These are phyloP conservation scores for Pipra filicauda DNA, from an alignment of 2,113 vertebrate genomes.

Conservation along the genomic window DNA sequence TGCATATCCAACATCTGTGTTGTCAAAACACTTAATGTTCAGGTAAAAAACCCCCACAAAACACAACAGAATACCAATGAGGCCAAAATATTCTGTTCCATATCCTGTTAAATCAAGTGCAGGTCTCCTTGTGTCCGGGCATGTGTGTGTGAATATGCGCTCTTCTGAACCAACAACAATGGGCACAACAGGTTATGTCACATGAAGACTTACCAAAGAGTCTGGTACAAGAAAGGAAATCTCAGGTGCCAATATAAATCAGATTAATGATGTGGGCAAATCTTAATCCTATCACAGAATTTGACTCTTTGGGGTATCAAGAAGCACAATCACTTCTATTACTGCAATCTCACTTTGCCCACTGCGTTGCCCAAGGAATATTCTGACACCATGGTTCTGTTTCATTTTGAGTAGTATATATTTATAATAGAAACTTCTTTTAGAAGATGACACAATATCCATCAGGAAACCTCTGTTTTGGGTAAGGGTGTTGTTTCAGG, in stretches of 20 bases:
- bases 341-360: neutral
- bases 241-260: neutral
- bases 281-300: neutral
- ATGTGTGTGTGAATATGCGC: fast-evolving
- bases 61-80: neutral
- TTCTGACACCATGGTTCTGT: neutral
- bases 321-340: neutral
- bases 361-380: neutral
- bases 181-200: neutral
- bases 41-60: neutral
- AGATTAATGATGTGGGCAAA: neutral
- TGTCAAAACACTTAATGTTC: neutral
- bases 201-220: neutral
- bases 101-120: neutral
- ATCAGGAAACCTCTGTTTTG: neutral
- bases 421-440: neutral
- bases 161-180: neutral
- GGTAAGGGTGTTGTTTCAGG: neutral
- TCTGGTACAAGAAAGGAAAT: neutral
- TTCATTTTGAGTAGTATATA: neutral
- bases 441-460: neutral
- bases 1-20: neutral
- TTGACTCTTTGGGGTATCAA: neutral
- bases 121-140: neutral
- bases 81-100: neutral